Percentiles rank a stretch among this genome's conserved stretches.
phyloP scores from a whole-genome alignment of 2,888 invertebrate genomes.

The Deilephila porcellus region DNA sequence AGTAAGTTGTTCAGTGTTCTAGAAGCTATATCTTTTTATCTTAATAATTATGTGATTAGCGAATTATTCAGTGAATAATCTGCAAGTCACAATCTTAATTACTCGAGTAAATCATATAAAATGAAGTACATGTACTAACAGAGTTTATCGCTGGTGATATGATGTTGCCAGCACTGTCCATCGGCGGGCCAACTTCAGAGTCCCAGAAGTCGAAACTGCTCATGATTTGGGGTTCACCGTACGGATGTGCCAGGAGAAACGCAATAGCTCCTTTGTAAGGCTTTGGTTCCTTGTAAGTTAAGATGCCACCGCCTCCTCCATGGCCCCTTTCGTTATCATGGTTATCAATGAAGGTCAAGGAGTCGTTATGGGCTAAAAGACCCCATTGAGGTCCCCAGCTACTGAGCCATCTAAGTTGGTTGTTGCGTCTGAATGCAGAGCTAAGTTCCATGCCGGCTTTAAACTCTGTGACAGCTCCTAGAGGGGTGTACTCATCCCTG shows the following conservation, averaged over 20 bases:
- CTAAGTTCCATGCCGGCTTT: conserved; percentile 78
- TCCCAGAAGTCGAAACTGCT: conserved; percentile 91
- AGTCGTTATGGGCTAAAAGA: conserved; percentile 78
- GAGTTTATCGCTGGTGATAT: conserved; percentile 87
- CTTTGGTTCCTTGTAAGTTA: conserved; percentile 87
- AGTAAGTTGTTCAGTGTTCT: not conserved
- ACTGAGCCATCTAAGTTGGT: conserved; percentile 85
- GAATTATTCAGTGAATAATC: not conserved
- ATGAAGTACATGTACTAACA: conserved; percentile 54
- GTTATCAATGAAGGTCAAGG: conserved; percentile 91
- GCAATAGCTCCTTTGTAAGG: conserved; percentile 92
- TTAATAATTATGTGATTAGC: not conserved
- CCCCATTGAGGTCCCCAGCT: conserved; percentile 88
- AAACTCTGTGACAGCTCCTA: conserved; percentile 88
- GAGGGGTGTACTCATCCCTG: conserved; percentile 80
- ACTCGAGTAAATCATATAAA: not conserved
- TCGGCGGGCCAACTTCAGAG: conserved; percentile 88
- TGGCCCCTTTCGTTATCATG: conserved; percentile 92
- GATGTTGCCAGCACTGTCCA: conserved; percentile 85
- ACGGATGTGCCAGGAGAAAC: conserved; percentile 93
- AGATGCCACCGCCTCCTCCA: conserved; percentile 81
- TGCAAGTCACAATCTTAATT: not conserved
- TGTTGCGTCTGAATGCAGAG: conserved; percentile 70
- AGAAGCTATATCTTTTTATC: not conserved
- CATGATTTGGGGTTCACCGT: conserved; percentile 92